Percentiles rank a stretch among this genome's conserved stretches.
These are phyloP conservation scores for Brachyopa scutellaris DNA, from an alignment of 2,888 invertebrate genomes.

Conservation along the genomic window DNA sequence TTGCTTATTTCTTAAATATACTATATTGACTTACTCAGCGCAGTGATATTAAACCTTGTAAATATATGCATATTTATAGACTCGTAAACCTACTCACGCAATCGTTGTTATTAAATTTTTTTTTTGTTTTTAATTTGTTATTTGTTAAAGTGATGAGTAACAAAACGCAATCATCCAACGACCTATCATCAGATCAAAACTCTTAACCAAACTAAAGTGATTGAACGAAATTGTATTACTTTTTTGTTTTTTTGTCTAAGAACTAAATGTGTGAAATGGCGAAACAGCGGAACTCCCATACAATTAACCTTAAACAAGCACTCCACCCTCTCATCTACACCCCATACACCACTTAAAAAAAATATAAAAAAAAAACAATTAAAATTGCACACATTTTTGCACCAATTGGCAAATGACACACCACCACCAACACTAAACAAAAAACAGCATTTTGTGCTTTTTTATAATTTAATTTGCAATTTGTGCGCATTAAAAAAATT, in stretches of 20 bases:
- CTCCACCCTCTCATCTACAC: constrained; percentile 66
- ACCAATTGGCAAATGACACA: constrained; percentile 60
- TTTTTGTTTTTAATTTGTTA: constrained; percentile 20
- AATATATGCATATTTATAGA: constrained; percentile 54
- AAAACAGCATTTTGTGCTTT: constrained; percentile 64
- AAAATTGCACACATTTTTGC: constrained; percentile 64
- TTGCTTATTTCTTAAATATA: background rate
- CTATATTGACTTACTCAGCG: background rate
- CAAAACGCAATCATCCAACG: constrained; percentile 57
- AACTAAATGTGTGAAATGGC: constrained; percentile 73
- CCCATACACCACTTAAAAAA: constrained; percentile 39
- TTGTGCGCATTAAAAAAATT: constrained; percentile 58
- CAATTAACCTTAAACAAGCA: constrained; percentile 64
- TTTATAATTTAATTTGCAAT: constrained; percentile 63
- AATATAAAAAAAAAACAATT: constrained; percentile 16
- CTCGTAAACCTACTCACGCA: constrained; percentile 17
- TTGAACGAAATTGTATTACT: constrained; percentile 43
- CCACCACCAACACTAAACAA: constrained; percentile 61
- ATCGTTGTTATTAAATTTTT: constrained; percentile 26
- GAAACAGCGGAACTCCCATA: constrained; percentile 75
- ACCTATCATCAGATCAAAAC: constrained; percentile 59
- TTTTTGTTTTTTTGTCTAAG: constrained; percentile 3
- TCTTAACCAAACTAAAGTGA: constrained; percentile 67
- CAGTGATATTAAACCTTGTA: constrained; percentile 53
- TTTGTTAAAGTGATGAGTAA: constrained; percentile 28